Percentiles rank a stretch among this genome's conserved stretches.
These are phyloP conservation scores for Cyanoramphus novaezelandiae DNA, from an alignment of 2,113 vertebrate species.

Conservation along the genomic window DNA sequence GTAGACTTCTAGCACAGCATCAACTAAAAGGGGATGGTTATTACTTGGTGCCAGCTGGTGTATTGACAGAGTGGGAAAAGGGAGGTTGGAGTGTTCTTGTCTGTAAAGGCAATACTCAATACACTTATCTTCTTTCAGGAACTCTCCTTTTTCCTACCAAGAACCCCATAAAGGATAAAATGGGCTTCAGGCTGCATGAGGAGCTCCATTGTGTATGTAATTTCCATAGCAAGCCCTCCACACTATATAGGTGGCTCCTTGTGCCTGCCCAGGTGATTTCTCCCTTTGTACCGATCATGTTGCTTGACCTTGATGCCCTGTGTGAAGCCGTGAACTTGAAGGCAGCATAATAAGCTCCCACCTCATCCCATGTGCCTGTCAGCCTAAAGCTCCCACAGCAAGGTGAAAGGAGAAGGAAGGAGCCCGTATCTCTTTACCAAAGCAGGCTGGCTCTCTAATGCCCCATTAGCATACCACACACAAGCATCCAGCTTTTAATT, in stretches of 20 bases:
- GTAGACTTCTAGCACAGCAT: background rate
- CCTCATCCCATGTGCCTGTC: slow-evolving; percentile 71
- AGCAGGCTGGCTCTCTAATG: slow-evolving; percentile 69
- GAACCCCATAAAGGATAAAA: background rate
- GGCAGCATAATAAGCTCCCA: slow-evolving; percentile 72
- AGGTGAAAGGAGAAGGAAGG: slow-evolving; percentile 64
- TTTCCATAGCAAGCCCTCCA: slow-evolving; percentile 31
- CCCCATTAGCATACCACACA: slow-evolving; percentile 75
- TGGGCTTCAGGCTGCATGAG: background rate
- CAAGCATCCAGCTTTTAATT: slow-evolving; percentile 77
- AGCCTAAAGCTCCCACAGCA: slow-evolving; percentile 53
- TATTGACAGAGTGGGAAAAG: background rate
- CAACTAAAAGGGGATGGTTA: background rate
- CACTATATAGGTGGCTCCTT: background rate
- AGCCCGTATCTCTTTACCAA: slow-evolving; percentile 62
- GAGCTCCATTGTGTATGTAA: background rate
- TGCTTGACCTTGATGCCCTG: slow-evolving; percentile 65
- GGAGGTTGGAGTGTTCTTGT: background rate
- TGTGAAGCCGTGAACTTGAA: slow-evolving; percentile 55
- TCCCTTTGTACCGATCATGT: slow-evolving; percentile 26
- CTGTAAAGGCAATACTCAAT: background rate
- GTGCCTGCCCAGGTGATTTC: slow-evolving; percentile 31
- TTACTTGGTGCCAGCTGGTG: background rate
- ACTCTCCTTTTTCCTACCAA: background rate
- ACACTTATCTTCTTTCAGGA: background rate